These are phyloP conservation scores for Cryptus viduatorius DNA, from an alignment of 2,888 invertebrate genomes.

Conservation along the genomic window DNA sequence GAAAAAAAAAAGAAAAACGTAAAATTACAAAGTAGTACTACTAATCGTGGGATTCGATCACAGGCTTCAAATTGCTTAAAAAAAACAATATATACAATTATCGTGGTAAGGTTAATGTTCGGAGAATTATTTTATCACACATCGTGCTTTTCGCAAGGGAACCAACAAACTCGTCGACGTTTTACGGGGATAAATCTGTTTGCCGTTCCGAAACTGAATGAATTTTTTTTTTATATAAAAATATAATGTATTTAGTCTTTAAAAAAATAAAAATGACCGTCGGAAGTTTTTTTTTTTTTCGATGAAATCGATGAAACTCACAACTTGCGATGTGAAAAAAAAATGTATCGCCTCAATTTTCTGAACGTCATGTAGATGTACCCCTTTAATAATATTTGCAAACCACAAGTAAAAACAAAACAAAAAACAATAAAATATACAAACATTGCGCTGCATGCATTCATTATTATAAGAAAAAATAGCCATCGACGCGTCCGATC, in stretches of 20 bases:
- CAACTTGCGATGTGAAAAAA: too few species aligned
- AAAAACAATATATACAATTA: slow-evolving; percentile 29
- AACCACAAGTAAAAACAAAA: not conserved
- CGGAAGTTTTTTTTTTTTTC: too few species aligned
- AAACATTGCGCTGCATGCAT: not conserved
- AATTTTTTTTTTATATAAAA: too few species aligned
- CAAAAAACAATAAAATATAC: not conserved
- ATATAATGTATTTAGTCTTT: too few species aligned
- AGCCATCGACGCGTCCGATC: not conserved
- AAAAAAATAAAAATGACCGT: too few species aligned
- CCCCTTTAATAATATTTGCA: slow-evolving; percentile 20
- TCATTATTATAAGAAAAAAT: not conserved
- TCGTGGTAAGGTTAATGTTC: slow-evolving; percentile 42
- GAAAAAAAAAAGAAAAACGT: slow-evolving; percentile 13
- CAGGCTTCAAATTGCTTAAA: slow-evolving; percentile 31
- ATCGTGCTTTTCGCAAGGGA: not conserved
- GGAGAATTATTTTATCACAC: slow-evolving; percentile 36
- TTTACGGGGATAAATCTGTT: too few species aligned
- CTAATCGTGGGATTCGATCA: slow-evolving; percentile 27
- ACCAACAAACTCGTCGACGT: not conserved
- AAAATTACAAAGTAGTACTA: slow-evolving; percentile 19
- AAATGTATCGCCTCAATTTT: too few species aligned
- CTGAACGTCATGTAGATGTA: too few species aligned
- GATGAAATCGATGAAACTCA: too few species aligned
- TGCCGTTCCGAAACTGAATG: too few species aligned